Base-by-base conservation (phyloP, 2,888 invertebrate species). In the Platycheirus albimanus region DNA sequence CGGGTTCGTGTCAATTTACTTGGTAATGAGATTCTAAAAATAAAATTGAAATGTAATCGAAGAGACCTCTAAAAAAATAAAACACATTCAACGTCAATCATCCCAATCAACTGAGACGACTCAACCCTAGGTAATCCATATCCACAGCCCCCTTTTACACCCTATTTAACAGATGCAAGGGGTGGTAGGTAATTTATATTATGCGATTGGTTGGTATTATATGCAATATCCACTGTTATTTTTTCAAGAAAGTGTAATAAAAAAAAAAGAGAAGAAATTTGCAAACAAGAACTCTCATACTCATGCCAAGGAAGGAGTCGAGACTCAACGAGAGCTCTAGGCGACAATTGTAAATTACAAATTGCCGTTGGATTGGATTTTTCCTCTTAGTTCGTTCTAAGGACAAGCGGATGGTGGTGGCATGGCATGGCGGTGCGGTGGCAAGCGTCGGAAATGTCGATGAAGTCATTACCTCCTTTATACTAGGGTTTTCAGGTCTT, bases 281-380 rank as follows among this genome's bases (percentile, higher is more conserved):
- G 52, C 56, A 63, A 63, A 74, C 79, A 74, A 74, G 58, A 61
- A 54, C 67, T 58, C 41, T 58, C 41, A 13, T 41, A 41, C 24
- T 58, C 41, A 5, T 5, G 5, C 3, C 24, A 33, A 24, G 45
- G 49, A 64, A 49, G 63, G 11, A 69, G 74, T 69, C 72, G 77
- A 49, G 28, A 45, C 51, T 71, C 24, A 64, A n/a, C n/a, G n/a
- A 51, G 33, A 66, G 67, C 81, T 77, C 72, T 49, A 64, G 83
- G 83, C 83, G 83, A 77, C 83, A 83, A 83, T 83, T 83, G 83
- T 69, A 83, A 83, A 83, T 83, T 83, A 83, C 83, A 78, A 83
- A 83, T 78, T 83, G 83, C 78, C 67, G 17, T 67, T 72, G 78
- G 78, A 83, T 78, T 83, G 78, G 83, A 74, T 83, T 78, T 81